Evolutionary conservation across 2,888 invertebrate species (phyloP).

Genomic region (Atrina japonica): DNA sequence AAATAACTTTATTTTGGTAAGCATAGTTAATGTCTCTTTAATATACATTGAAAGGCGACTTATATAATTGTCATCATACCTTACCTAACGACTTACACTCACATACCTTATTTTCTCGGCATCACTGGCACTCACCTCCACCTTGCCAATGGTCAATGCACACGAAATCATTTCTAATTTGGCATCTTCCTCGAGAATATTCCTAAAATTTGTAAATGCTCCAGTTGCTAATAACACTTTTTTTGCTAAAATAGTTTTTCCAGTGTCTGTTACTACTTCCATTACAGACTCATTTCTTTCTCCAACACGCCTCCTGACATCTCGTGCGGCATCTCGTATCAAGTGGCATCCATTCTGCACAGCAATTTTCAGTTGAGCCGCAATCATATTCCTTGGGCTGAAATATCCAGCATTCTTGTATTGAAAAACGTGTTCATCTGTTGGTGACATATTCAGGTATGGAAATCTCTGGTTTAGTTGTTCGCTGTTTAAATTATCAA

Average conservation of each 20-base stretch:
- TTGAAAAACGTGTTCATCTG: constrained; percentile 36
- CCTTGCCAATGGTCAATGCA: constrained; percentile 45
- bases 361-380: constrained; percentile 51
- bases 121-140: constrained; percentile 40
- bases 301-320: constrained; percentile 28
- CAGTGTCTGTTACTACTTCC: constrained; percentile 48
- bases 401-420: constrained; percentile 49
- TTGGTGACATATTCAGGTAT: constrained; percentile 41
- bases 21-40: background rate
- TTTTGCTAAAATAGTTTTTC: constrained; percentile 31
- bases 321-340: constrained; percentile 51
- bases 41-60: background rate
- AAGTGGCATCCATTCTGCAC: constrained; percentile 50
- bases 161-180: constrained; percentile 31
- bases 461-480: constrained; percentile 38
- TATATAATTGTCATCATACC: background rate
- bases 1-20: no score
- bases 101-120: constrained; percentile 41
- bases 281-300: constrained; percentile 28
- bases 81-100: background rate
- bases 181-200: constrained; percentile 36
- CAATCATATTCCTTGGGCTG: constrained; percentile 54
- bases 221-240: constrained; percentile 58
- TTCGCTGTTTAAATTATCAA: constrained; percentile 10
- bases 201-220: constrained; percentile 50